A percentile compares a stretch with the other conserved stretches of the same genome.
These are phyloP conservation scores for Drosophila neotestacea DNA, from an alignment of 2,888 invertebrate genomes.

Conservation along the genomic window DNA sequence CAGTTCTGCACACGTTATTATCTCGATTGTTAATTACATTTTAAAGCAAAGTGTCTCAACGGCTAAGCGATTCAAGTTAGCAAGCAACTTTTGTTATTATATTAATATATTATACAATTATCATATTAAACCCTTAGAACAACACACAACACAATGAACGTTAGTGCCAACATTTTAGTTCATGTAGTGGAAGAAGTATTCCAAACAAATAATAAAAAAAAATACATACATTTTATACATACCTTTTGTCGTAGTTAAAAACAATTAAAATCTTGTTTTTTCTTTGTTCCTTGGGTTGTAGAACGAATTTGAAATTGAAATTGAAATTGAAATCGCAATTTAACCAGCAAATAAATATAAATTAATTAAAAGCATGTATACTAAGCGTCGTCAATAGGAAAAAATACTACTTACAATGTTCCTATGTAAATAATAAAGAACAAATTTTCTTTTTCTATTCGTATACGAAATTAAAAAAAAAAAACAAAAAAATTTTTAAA, in stretches of 20 bases:
- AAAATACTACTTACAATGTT: constrained; percentile 38
- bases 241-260: constrained; percentile 45
- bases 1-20: constrained; percentile 24
- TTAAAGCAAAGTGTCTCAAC: constrained; percentile 81
- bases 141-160: constrained; percentile 60
- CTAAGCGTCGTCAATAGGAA: constrained; percentile 53
- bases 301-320: constrained; percentile 35
- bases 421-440: constrained; percentile 60
- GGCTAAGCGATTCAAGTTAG: constrained; percentile 62
- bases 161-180: constrained; percentile 62
- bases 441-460: constrained; percentile 32
- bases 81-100: constrained; percentile 26
- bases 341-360: constrained; percentile 43
- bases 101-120: neutral
- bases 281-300: constrained; percentile 63
- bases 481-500: neutral
- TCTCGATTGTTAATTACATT: constrained; percentile 52
- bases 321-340: constrained; percentile 32
- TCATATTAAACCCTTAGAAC: constrained; percentile 13
- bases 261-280: constrained; percentile 34
- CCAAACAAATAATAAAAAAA: constrained; percentile 23
- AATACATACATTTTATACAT: constrained; percentile 1
- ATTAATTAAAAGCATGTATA: constrained; percentile 59
- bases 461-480: constrained; percentile 4
- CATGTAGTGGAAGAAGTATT: constrained; percentile 49